These are phyloP conservation scores for Steinernema khuongi DNA, from an alignment of 1,140 invertebrate species.

Conservation along the genomic window DNA sequence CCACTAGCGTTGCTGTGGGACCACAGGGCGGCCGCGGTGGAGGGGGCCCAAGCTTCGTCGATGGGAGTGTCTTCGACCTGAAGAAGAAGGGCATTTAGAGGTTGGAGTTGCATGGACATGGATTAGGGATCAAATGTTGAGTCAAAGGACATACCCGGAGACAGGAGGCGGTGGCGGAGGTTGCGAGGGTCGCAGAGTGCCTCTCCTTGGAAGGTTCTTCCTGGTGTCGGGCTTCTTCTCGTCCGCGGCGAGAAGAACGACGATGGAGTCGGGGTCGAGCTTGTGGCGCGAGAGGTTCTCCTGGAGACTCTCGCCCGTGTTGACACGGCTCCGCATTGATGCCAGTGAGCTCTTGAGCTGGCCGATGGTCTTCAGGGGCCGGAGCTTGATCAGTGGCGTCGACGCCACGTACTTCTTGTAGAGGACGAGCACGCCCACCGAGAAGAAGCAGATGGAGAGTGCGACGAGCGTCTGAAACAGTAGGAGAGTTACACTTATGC, in stretches of 20 bases:
- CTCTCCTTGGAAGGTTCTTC: neutral
- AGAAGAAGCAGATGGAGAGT: neutral
- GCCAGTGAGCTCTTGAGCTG: neutral
- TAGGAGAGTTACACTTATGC: too few relatives aligned
- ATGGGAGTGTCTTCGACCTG: neutral
- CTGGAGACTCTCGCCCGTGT: neutral
- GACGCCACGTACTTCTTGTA: neutral
- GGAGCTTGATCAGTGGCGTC: neutral
- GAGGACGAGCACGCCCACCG: neutral
- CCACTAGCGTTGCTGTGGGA: neutral
- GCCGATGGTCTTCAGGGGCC: constrained; percentile 2
- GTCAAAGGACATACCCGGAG: too few relatives aligned
- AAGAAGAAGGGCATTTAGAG: too few relatives aligned
- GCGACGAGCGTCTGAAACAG: neutral
- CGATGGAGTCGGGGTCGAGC: neutral
- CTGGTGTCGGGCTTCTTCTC: neutral
- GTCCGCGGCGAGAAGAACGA: neutral
- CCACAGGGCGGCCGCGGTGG: neutral
- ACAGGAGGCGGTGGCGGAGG: neutral
- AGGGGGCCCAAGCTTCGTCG: neutral
- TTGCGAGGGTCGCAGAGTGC: neutral
- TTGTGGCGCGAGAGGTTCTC: neutral
- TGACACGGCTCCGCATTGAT: neutral
- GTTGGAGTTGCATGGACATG: too few relatives aligned
- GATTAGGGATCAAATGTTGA: too few relatives aligned